These are phyloP conservation scores for Formica exsecta DNA, from an alignment of 1,140 invertebrate species.

Conservation along the genomic window DNA sequence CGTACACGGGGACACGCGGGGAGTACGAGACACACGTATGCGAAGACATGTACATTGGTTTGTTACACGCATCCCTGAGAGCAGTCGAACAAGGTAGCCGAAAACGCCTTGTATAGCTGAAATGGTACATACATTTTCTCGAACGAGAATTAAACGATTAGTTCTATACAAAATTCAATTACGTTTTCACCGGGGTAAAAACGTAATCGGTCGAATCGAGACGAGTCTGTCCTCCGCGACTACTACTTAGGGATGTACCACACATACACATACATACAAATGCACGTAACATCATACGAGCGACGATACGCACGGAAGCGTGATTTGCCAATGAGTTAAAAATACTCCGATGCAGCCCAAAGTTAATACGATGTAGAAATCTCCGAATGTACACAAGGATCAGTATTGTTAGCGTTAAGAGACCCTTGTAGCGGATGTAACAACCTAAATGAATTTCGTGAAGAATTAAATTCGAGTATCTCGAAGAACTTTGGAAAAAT, in stretches of 20 bases:
- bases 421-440: not conserved
- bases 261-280: not conserved
- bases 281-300: constrained; percentile 41
- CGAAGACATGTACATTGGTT: constrained; percentile 66
- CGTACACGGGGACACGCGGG: constrained; percentile 40
- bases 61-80: constrained; percentile 59
- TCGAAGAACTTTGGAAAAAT: not conserved
- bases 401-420: constrained; percentile 29
- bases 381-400: constrained; percentile 32
- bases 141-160: constrained; percentile 14
- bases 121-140: not conserved
- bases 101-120: constrained; percentile 22
- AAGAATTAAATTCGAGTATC: constrained; percentile 17
- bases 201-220: constrained; percentile 15
- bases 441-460: constrained; percentile 21
- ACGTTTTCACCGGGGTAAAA: constrained; percentile 36
- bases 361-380: constrained; percentile 41
- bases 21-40: constrained; percentile 37
- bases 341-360: constrained; percentile 43
- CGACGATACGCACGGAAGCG: constrained; percentile 35
- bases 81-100: constrained; percentile 33
- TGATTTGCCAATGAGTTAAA: constrained; percentile 53
- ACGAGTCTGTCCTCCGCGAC: constrained; percentile 45
- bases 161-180: constrained; percentile 18
- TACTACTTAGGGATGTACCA: constrained; percentile 54